phyloP scores from a whole-genome alignment of 2,888 invertebrate genomes.

The Rugalucina vietnamica region DNA sequence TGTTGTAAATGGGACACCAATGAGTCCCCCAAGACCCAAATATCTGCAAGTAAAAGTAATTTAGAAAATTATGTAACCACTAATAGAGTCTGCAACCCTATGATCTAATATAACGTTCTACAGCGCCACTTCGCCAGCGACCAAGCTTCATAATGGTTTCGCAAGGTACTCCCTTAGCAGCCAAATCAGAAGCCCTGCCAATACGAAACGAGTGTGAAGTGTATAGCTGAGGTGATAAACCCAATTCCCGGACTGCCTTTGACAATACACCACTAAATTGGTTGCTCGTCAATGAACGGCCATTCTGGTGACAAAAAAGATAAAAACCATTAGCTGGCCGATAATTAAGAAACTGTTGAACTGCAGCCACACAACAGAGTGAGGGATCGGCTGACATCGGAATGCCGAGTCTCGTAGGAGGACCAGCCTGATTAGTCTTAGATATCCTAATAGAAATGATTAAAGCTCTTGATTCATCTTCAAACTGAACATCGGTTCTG shows the following conservation, averaged over 20 bases:
- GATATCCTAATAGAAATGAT: background rate
- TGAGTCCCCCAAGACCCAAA: too few relatives aligned
- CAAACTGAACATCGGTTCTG: background rate
- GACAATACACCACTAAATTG: constrained; percentile 18
- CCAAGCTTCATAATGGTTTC: background rate
- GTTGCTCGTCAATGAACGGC: background rate
- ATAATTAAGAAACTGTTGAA: background rate
- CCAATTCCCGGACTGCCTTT: background rate
- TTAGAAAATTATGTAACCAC: too few relatives aligned
- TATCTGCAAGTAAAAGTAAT: too few relatives aligned
- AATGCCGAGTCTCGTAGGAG: background rate
- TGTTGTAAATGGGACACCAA: too few relatives aligned
- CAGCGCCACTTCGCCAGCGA: background rate
- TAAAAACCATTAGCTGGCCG: background rate
- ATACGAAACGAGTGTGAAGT: background rate
- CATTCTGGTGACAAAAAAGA: constrained; percentile 20
- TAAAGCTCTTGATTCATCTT: background rate
- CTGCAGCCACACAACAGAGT: background rate
- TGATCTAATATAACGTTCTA: background rate
- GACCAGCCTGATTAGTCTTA: constrained; percentile 19
- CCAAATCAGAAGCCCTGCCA: background rate
- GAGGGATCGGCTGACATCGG: background rate
- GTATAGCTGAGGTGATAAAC: background rate
- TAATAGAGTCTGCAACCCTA: too few relatives aligned
- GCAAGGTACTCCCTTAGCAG: background rate